phyloP scores from a whole-genome alignment of 2,797 vertebrate species.

The Scyliorhinus canicula region DNA sequence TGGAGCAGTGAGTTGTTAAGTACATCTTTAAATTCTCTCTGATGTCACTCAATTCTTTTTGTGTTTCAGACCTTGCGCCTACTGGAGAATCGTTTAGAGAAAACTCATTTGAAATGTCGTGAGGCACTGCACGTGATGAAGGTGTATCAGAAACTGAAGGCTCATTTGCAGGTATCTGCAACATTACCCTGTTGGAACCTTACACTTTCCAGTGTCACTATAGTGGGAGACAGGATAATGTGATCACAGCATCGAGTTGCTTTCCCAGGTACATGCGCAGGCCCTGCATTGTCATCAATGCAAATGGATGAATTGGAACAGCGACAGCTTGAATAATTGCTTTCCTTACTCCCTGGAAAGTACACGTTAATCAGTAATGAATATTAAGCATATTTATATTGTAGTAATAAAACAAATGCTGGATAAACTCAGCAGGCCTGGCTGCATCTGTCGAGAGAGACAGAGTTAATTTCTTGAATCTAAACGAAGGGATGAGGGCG shows the following conservation, averaged over 20 bases:
- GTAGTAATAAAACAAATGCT: neutral
- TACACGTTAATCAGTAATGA: neutral
- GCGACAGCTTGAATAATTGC: neutral
- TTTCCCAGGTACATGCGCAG: neutral
- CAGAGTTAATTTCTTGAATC: too few relatives aligned
- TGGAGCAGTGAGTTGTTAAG: neutral
- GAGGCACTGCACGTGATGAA: conserved; percentile 65
- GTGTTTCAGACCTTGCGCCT: conserved; percentile 59
- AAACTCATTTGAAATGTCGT: conserved; percentile 68
- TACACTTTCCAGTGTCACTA: neutral
- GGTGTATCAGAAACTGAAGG: conserved; percentile 69
- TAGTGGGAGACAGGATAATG: too few relatives aligned
- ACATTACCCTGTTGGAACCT: neutral
- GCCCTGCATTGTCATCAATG: neutral
- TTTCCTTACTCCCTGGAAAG: neutral
- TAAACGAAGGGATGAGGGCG: too few relatives aligned
- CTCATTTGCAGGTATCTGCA: conserved; percentile 65
- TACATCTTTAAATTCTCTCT: neutral
- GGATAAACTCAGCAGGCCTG: too few relatives aligned
- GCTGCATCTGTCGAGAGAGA: too few relatives aligned
- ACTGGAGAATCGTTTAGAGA: conserved; percentile 77
- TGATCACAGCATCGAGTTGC: neutral
- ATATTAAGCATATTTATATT: neutral
- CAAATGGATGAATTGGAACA: neutral
- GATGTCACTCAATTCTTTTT: neutral